Evolutionary conservation across 2,797 vertebrate species (phyloP), one percentile per base, ranked within the genome.

Genomic region (Crocidura indochinensis): DNA sequence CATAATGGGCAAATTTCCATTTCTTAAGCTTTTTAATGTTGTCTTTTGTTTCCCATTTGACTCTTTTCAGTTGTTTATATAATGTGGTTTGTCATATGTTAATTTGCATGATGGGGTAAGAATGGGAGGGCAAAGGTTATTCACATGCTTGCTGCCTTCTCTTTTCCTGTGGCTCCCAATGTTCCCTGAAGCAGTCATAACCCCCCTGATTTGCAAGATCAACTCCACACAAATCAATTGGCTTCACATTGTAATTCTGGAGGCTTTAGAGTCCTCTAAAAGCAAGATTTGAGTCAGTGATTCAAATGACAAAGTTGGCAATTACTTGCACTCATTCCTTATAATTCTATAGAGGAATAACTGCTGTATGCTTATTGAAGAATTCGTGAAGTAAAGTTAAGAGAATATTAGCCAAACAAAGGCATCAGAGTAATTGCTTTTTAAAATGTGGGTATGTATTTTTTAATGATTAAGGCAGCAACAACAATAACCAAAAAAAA

Each of bases 321-420:
- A 98, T 97, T 96, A 94, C 94, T 97, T 95, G 84, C 94, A 94
- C 92, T 97, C 95, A 85, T 97, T 96, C 95, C 90, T 95, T 95
- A 97, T 95, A 96, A 96, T 97, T 97, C 96, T 97, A 96, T 92
- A 95, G 94, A 95, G 94, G 93, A 96, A 94, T 94, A 92, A 96
- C 95, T 96, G 93, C 79, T 96, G 82, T 65, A 15, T 95, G 94
- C 92, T 97, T 92, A 72, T 83, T 96, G 96, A 95, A 92, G 96
- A 97, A 96, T 91, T 92, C 93, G 71, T 80, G 92, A 96, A 94
- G 97, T 96, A 94, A 93, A 91, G 90, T 91, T 92, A 75, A 67
- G 95, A 95, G 82, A 92, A 72, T 93, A 82, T 92, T 93, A 93
- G 83, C 84, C 93, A 95, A 96, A 96, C 91, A 96, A 96, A 97